Conservation (phyloP, 1,140 invertebrate genomes). For the Papilio aristodemus region DNA sequence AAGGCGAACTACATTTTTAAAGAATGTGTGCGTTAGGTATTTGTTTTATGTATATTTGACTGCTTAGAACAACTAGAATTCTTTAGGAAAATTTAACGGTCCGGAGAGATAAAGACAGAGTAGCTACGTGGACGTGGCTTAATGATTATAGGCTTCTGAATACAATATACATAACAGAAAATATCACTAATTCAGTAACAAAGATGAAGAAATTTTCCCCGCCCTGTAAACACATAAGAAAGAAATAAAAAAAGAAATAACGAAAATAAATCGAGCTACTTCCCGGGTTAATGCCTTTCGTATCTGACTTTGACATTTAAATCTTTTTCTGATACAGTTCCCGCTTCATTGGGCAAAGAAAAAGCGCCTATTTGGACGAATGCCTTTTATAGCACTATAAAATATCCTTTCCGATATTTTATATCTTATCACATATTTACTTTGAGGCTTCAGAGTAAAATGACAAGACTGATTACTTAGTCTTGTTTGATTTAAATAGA, state of each 20-base stretch:
- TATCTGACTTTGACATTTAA: conserved; percentile 24
- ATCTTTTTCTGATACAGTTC: conserved; percentile 16
- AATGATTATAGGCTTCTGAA: neutral
- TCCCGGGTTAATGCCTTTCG: conserved; percentile 20
- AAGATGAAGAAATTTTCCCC: neutral
- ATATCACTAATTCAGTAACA: neutral
- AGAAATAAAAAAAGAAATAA: conserved; percentile 7
- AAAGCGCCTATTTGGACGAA: neutral
- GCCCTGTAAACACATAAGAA: conserved; percentile 8
- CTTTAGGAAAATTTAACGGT: too few relatives aligned
- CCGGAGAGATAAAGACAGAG: too few relatives aligned
- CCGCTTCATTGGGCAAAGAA: conserved; percentile 12
- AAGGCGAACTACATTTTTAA: too few relatives aligned
- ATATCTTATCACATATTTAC: neutral
- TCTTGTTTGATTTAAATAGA: too few relatives aligned
- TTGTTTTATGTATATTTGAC: too few relatives aligned
- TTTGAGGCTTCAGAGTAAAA: neutral
- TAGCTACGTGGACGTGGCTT: too few relatives aligned
- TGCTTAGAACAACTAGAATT: too few relatives aligned
- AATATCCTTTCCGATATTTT: neutral
- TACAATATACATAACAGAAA: neutral
- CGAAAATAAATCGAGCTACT: conserved; percentile 16
- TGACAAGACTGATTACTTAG: neutral
- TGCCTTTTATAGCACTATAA: neutral
- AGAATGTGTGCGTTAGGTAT: too few relatives aligned